Evolutionary conservation across 1,140 invertebrate species (phyloP).

Genomic region (Cyphomyrmex costatus): DNA sequence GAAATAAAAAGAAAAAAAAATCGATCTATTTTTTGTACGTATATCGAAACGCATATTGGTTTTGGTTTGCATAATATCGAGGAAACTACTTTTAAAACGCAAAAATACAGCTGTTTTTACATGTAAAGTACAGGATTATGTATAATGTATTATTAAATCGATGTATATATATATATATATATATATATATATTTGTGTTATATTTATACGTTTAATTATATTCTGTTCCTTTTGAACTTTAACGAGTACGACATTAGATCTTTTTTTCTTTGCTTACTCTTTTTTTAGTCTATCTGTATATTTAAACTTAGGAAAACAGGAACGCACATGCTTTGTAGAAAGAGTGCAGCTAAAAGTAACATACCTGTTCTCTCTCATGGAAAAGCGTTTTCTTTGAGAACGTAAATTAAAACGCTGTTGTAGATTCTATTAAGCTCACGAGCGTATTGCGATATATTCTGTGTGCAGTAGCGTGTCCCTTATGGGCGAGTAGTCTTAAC

Average conservation of each 20-base stretch:
- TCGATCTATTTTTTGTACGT: not conserved
- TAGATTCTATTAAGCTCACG: conserved; percentile 18
- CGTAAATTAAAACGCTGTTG: conserved; percentile 45
- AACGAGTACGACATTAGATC: conserved; percentile 33
- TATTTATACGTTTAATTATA: conserved; percentile 24
- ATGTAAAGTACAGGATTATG: not conserved
- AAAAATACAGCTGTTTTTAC: no score
- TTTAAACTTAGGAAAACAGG: conserved; percentile 38
- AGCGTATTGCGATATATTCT: conserved; percentile 16
- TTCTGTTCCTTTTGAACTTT: conserved; percentile 18
- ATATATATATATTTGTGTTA: not conserved
- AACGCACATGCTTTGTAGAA: not conserved
- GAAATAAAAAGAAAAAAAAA: not conserved
- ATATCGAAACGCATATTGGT: not conserved
- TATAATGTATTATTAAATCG: not conserved
- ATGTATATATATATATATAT: no score
- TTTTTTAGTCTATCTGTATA: not conserved
- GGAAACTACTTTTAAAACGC: not conserved
- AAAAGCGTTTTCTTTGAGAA: conserved; percentile 45
- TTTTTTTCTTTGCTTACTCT: not conserved
- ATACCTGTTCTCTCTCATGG: conserved; percentile 18
- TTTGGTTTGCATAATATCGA: not conserved
- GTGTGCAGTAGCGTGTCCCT: conserved; percentile 32
- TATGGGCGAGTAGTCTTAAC: conserved; percentile 66
- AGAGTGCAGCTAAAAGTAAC: conserved; percentile 14